Conservation (phyloP, 2,888 invertebrate species). For the Oscheius sp. region DNA sequence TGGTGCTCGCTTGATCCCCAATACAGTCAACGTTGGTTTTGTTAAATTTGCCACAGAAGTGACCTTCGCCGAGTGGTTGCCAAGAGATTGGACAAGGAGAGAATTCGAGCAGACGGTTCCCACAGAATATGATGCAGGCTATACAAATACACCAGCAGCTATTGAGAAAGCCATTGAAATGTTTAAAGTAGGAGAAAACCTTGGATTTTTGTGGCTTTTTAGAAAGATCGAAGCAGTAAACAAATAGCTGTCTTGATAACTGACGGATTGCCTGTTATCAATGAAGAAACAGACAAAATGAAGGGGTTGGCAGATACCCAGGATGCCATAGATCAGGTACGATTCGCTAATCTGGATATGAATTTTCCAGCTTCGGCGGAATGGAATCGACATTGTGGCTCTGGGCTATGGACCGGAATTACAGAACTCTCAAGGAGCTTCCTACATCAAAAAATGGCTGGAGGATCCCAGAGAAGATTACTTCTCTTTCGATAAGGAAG, state of each 20-base stretch:
- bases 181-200: neutral
- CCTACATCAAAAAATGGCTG: neutral
- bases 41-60: conserved; percentile 25
- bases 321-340: neutral
- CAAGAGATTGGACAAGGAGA: neutral
- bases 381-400: neutral
- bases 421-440: neutral
- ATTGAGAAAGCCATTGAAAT: conserved; percentile 14
- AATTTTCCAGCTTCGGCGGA: neutral
- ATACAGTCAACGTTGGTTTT: conserved; percentile 14
- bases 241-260: conserved; percentile 14
- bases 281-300: neutral
- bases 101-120: conserved; percentile 17
- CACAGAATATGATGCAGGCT: neutral
- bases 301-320: neutral
- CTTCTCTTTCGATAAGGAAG: neutral
- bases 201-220: neutral
- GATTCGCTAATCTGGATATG: no score
- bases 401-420: neutral
- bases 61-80: neutral
- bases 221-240: neutral
- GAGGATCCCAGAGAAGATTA: neutral
- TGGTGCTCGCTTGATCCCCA: conserved; percentile 6
- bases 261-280: neutral
- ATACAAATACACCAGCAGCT: conserved; percentile 26